phyloP scores from a whole-genome alignment of 2,888 invertebrate genomes.

The Salpingus planirostris region DNA sequence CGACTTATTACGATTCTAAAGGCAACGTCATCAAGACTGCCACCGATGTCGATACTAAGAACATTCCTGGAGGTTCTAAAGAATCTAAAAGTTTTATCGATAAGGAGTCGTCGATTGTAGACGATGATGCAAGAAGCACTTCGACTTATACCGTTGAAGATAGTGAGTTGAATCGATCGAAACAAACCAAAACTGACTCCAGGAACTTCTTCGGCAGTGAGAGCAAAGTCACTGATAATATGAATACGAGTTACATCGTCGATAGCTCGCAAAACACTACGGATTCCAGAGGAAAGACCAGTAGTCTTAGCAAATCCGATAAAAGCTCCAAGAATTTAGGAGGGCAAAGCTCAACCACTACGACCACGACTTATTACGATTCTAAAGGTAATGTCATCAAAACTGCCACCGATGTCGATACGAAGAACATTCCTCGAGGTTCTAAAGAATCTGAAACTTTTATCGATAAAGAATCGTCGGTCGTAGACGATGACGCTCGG shows the following conservation, averaged over 20 bases:
- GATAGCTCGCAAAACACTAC: not conserved
- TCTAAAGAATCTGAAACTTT: conserved; percentile 1
- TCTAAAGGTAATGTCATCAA: conserved; percentile 36
- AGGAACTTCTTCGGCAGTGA: conserved; percentile 12
- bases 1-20: conserved; percentile 37
- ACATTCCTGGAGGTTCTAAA: conserved; percentile 13
- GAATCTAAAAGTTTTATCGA: no score
- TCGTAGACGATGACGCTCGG: not conserved
- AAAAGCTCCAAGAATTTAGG: not conserved
- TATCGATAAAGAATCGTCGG: no score
- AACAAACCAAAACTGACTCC: conserved; percentile 5
- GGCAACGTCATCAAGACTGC: conserved; percentile 35
- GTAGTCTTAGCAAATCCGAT: not conserved
- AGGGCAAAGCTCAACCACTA: conserved; percentile 24
- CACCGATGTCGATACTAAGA: conserved; percentile 28
- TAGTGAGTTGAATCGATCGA: not conserved
- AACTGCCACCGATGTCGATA: conserved; percentile 31
- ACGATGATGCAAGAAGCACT: no score
- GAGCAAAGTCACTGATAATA: not conserved
- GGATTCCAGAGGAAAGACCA: not conserved
- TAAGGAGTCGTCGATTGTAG: not conserved
- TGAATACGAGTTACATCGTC: not conserved
- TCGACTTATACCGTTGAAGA: no score
- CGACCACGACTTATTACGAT: conserved; percentile 38
- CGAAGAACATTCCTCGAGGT: conserved; percentile 16